A percentile compares a stretch with the other conserved stretches of the same genome.
Evolutionary conservation across 2,797 vertebrate species (phyloP).

Genomic region (Meriones psammophilus): DNA sequence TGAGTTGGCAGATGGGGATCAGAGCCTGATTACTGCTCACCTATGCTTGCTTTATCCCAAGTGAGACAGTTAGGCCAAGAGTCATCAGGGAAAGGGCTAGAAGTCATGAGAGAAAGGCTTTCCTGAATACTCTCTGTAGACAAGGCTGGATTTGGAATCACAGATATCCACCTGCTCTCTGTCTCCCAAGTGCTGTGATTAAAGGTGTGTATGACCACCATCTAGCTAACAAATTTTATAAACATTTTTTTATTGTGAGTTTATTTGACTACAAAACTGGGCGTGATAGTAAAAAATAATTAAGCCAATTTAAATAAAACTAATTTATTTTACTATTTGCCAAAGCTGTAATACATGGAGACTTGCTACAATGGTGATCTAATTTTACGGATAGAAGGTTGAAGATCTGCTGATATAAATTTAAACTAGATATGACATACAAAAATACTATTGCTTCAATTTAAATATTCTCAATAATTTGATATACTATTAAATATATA

Average conservation of each 20-base stretch:
- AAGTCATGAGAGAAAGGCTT: too few relatives aligned
- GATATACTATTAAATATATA: constrained; percentile 78
- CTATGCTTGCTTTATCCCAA: too few relatives aligned
- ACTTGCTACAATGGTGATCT: constrained; percentile 77
- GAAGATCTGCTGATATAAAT: constrained; percentile 85
- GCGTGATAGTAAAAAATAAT: not conserved
- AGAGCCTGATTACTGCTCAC: too few relatives aligned
- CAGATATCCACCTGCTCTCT: too few relatives aligned
- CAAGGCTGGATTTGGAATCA: too few relatives aligned
- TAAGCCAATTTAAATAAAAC: not conserved
- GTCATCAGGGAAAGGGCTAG: too few relatives aligned
- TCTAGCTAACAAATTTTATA: not conserved
- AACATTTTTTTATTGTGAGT: not conserved
- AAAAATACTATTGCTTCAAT: constrained; percentile 79
- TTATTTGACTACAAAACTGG: not conserved
- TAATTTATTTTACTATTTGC: constrained; percentile 67
- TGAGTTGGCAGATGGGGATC: too few relatives aligned
- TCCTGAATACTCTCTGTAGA: too few relatives aligned
- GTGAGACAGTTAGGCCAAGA: too few relatives aligned
- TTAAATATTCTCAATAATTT: constrained; percentile 79
- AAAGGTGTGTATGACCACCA: too few relatives aligned
- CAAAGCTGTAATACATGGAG: constrained; percentile 64
- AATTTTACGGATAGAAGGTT: constrained; percentile 55
- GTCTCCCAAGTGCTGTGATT: too few relatives aligned
- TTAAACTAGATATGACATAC: constrained; percentile 82